phyloP scores from a whole-genome alignment of 2,113 vertebrate species.

The Megalops atlanticus region DNA sequence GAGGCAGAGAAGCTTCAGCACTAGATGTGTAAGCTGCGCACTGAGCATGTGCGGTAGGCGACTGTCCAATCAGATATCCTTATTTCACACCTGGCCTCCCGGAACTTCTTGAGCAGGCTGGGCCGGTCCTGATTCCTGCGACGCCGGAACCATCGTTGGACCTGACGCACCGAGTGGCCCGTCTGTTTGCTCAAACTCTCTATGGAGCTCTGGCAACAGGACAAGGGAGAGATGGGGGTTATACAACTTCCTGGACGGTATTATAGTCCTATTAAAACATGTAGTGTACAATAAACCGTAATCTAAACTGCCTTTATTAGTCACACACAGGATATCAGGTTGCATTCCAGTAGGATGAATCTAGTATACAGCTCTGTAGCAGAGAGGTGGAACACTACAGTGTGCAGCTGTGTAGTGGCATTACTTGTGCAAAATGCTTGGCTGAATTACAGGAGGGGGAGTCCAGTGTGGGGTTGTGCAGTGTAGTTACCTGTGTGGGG shows the following conservation, averaged over 20 bases:
- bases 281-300: no score
- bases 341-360: no score
- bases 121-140: constrained; percentile 91
- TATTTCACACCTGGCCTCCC: constrained; percentile 80
- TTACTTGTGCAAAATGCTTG: neutral
- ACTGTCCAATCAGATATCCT: neutral
- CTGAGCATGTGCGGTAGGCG: neutral
- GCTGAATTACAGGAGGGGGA: no score
- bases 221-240: neutral
- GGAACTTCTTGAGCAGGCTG: constrained; percentile 89
- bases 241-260: no score
- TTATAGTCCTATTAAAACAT: no score
- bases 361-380: no score
- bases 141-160: constrained; percentile 89
- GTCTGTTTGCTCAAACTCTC: constrained; percentile 67
- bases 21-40: neutral
- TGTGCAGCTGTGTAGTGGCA: neutral
- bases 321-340: no score
- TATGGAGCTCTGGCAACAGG: constrained; percentile 54
- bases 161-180: constrained; percentile 73
- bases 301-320: no score
- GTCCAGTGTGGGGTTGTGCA: neutral
- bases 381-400: no score
- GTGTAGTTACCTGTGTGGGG: constrained; percentile 81
- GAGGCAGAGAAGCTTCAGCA: neutral